These are phyloP conservation scores for Cheiracanthium punctorium DNA, from an alignment of 2,888 invertebrate species.

Conservation along the genomic window DNA sequence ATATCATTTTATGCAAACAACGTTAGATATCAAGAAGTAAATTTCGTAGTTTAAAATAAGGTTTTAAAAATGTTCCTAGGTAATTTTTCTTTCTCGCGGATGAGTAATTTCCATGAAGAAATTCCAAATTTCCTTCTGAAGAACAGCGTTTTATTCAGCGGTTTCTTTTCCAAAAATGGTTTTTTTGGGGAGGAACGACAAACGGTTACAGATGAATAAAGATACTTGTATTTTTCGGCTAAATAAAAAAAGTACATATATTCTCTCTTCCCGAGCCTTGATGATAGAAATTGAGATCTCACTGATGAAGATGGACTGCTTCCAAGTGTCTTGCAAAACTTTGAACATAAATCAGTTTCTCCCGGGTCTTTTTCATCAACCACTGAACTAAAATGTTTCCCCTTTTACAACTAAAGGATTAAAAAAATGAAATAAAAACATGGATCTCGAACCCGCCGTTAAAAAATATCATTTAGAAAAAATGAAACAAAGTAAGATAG, in stretches of 20 bases:
- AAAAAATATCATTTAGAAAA: constrained; percentile 19
- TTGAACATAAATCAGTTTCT: constrained; percentile 26
- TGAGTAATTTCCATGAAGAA: background rate
- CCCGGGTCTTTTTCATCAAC: constrained; percentile 24
- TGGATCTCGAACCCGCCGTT: background rate
- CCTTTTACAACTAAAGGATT: background rate
- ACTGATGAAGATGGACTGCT: constrained; percentile 27
- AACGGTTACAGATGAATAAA: constrained; percentile 4
- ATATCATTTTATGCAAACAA: too few relatives aligned
- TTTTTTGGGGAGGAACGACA: background rate
- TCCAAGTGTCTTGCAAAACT: constrained; percentile 17
- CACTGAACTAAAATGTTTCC: constrained; percentile 20
- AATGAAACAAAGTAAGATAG: constrained; percentile 4
- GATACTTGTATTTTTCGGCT: background rate
- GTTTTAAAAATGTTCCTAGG: too few relatives aligned
- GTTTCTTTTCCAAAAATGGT: background rate
- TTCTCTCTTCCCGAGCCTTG: background rate
- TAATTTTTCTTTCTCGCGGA: too few relatives aligned
- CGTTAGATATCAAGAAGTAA: too few relatives aligned
- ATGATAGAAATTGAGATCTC: constrained; percentile 23
- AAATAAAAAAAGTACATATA: too few relatives aligned
- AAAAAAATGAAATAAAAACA: constrained; percentile 15
- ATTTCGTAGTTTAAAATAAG: too few relatives aligned
- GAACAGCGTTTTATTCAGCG: background rate
- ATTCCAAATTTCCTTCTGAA: background rate